Evolutionary conservation across 2,888 invertebrate genomes (phyloP), one percentile per base, ranked within the genome.

Genomic region (Acanthacorydalis orientalis): DNA sequence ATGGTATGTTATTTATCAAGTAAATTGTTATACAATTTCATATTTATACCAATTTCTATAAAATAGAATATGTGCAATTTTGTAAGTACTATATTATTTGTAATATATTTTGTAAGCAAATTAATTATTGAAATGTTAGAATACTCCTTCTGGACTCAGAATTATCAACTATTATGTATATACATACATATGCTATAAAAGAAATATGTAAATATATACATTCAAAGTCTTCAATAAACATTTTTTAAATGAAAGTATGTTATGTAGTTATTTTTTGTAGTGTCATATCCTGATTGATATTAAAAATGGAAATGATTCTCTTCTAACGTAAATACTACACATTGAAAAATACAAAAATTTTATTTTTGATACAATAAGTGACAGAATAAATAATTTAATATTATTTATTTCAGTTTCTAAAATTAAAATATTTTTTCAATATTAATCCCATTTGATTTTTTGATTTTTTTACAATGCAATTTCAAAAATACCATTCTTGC

Each of bases 41-140:
- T 23, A 23, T 23, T 23, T 23, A 23, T 23, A 23, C 23, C 23
- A 23, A 23, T 23, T 23, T 23, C 23, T 23, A 23, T 23, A 23
- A 23, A 23, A 23, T 23, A 23, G 23, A 23, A 23, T 23, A 49
- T 47, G 47, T 47, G 47, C 47, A 47, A 47, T 47, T 47, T 47
- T 47, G 42, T 47, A 47, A 42, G 47, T 47, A 47, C 34, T 47
- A 47, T 47, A 47, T 47, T 37, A 47, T 43, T 47, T 47, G 14
- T 47, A 47, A 47, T 40, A 47, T 43, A 47, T 47, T 47, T 47
- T 47, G 43, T 47, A 47, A 38, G 47, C 34, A 47, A 47, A 47
- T 42, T 42, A 34, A 46, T 46, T 46, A 46, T 46, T 46, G 40
- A 46, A 46, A 31, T 47, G 47, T 47, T 47, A 47, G 47, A 14